Percentiles rank a stretch among this genome's conserved stretches.
These are phyloP conservation scores for Venturia canescens DNA, from an alignment of 1,140 invertebrate species.

Conservation along the genomic window DNA sequence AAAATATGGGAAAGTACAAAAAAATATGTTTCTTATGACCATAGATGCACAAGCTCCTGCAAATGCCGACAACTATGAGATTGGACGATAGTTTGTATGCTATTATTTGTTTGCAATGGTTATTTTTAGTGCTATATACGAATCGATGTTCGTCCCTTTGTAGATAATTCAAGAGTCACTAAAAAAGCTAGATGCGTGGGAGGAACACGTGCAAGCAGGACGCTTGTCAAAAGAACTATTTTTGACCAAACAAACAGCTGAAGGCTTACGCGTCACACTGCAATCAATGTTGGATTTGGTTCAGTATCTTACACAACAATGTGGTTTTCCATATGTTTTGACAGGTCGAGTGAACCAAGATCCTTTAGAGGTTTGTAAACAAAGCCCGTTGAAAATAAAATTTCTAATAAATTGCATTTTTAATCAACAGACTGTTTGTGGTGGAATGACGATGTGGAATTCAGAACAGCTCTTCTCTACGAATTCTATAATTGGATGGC, in stretches of 20 bases:
- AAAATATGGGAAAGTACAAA: slow-evolving; percentile 23
- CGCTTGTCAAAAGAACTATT: slow-evolving; percentile 7
- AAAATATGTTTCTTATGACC: too few species aligned
- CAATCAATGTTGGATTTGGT: slow-evolving; percentile 47
- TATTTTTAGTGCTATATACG: not conserved
- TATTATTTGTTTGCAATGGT: not conserved
- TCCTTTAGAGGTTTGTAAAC: slow-evolving; percentile 50
- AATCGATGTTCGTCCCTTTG: not conserved
- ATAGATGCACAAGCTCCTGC: not conserved
- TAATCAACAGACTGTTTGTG: not conserved
- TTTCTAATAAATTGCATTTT: not conserved
- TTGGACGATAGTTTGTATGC: too few species aligned
- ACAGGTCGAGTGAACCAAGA: slow-evolving; percentile 52
- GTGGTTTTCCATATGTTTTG: slow-evolving; percentile 41
- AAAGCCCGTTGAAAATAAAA: not conserved
- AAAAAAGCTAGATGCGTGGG: slow-evolving; percentile 49
- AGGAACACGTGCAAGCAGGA: slow-evolving; percentile 30
- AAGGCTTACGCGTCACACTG: slow-evolving; percentile 49
- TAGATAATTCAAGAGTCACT: slow-evolving; percentile 46
- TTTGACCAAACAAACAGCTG: slow-evolving; percentile 29
- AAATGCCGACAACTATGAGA: too few species aligned
- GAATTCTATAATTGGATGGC: not conserved
- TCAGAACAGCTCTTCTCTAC: not conserved
- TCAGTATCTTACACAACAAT: slow-evolving; percentile 38
- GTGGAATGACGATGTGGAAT: not conserved